Base-by-base conservation (phyloP, 2,888 invertebrate species). In the Drosophila nr. perissopoda region DNA sequence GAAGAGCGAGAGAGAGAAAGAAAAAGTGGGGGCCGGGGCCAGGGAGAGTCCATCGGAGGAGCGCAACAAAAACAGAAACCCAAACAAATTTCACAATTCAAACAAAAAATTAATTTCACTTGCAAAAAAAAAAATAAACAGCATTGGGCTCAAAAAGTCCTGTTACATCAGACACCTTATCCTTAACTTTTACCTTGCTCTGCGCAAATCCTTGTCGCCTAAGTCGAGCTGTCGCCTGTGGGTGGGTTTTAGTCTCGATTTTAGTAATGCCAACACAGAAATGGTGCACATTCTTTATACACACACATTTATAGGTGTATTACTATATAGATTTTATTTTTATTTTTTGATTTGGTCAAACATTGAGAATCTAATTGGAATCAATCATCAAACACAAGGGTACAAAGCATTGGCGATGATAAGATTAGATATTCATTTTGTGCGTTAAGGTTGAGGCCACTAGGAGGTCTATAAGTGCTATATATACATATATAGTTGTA, bases 151-250 rank as follows among this genome's bases (percentile, higher is more conserved):
- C 56, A 53, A 21, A 21, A 40, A n/a, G 40, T 75, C 57, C 57
- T 40, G 61, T 64, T 40, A 21, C 21, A 29, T 46, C 33, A 13
- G 27, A 31, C 48, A 70, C 58, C n/a, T 38, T 36, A 42, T n/a
- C 27, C 40, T 38, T 36, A 46, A 46, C 11, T 25, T 58, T 92
- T 92, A 92, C 92, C 92, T 92, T 92, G 56, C 78, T 87, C 74
- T 83, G 82, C 48, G 92, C 92, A 78, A 88, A 92, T 92, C 92
- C 92, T 85, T 88, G 87, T 54, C 92, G 90, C 74, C 80, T 92
- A 72, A 82, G 69, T 81, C 88, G 90, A 60, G 91, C 91, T 73
- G 78, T 27, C 67, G 91, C 82, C 92, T 92, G 82, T 83, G 70
- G 79, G 77, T 57, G 49, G 62, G 59, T 75, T 65, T 88, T 89